Percentiles rank a stretch among this genome's conserved stretches.
Evolutionary conservation across 2,113 vertebrate species (phyloP).

Genomic region (Vombatus ursinus): DNA sequence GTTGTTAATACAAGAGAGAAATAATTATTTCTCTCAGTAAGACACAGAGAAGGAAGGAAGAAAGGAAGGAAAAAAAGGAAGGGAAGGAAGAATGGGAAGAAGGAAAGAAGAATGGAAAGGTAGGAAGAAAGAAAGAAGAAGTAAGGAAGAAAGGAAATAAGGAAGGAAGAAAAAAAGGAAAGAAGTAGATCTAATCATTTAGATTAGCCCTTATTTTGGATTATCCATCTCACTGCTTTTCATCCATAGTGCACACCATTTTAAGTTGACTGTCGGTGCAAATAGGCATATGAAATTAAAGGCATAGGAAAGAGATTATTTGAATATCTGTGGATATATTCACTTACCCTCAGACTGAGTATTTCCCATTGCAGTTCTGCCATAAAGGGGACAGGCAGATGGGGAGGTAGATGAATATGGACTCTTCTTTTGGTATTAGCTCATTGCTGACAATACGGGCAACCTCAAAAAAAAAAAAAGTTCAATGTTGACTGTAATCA

Average conservation of each 20-base stretch:
- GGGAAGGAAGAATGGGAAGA: too few relatives aligned
- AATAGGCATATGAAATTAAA: not conserved
- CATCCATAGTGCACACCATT: slow-evolving; percentile 27
- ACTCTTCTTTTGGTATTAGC: not conserved
- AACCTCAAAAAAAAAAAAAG: not conserved
- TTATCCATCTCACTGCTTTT: slow-evolving; percentile 8
- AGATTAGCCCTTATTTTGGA: not conserved
- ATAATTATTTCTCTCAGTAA: not conserved
- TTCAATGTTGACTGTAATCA: not conserved
- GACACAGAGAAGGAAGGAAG: not conserved
- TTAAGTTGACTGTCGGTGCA: not conserved
- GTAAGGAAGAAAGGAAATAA: too few relatives aligned
- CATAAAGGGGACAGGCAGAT: not conserved
- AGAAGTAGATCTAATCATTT: not conserved
- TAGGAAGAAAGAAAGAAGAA: too few relatives aligned
- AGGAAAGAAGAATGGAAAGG: too few relatives aligned
- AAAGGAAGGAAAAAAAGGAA: too few relatives aligned
- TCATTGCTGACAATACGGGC: not conserved
- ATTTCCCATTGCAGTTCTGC: not conserved
- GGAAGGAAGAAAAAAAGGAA: too few relatives aligned
- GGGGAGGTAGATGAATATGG: not conserved
- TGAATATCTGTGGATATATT: slow-evolving; percentile 7
- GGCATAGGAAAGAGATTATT: not conserved
- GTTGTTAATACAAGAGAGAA: too few relatives aligned
- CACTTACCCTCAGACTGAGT: not conserved